Conservation (phyloP, 2,888 invertebrate genomes). For the Idaea straminata region DNA sequence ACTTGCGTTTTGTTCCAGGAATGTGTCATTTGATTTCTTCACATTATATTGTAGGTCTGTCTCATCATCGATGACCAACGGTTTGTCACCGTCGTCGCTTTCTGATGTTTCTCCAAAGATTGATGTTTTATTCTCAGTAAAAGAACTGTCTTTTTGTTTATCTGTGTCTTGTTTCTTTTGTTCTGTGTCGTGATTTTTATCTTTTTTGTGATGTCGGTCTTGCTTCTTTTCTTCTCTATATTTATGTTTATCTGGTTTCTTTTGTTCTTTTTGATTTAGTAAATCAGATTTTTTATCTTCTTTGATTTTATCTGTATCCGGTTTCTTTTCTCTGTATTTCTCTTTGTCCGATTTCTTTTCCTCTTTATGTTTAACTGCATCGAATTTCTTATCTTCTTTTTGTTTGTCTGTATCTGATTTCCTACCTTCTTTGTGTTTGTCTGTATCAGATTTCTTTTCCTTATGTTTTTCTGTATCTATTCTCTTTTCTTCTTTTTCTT, state of each 20-base stretch:
- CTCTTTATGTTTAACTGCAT: not conserved
- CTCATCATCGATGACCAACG: too few species aligned
- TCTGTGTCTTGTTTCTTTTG: too few species aligned
- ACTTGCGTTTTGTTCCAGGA: conserved; percentile 7
- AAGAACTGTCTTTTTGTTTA: too few species aligned
- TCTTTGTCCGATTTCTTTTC: not conserved
- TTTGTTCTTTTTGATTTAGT: not conserved
- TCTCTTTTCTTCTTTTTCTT: conserved; percentile 13
- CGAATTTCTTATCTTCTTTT: not conserved
- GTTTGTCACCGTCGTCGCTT: too few species aligned
- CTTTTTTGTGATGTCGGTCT: not conserved
- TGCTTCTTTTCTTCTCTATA: not conserved
- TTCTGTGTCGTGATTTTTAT: not conserved
- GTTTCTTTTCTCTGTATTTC: conserved; percentile 3
- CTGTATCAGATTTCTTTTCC: conserved; percentile 15
- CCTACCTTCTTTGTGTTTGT: too few species aligned
- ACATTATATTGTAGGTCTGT: not conserved
- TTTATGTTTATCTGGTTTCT: not conserved
- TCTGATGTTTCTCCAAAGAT: too few species aligned
- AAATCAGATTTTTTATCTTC: not conserved
- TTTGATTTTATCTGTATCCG: not conserved
- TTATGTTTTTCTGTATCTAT: conserved; percentile 7
- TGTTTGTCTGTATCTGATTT: not conserved
- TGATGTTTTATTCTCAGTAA: too few species aligned
- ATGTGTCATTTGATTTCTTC: not conserved